A percentile compares a stretch with the other conserved stretches of the same genome.
phyloP scores from a whole-genome alignment of 2,797 vertebrate genomes.

The Sciurus vulgaris region DNA sequence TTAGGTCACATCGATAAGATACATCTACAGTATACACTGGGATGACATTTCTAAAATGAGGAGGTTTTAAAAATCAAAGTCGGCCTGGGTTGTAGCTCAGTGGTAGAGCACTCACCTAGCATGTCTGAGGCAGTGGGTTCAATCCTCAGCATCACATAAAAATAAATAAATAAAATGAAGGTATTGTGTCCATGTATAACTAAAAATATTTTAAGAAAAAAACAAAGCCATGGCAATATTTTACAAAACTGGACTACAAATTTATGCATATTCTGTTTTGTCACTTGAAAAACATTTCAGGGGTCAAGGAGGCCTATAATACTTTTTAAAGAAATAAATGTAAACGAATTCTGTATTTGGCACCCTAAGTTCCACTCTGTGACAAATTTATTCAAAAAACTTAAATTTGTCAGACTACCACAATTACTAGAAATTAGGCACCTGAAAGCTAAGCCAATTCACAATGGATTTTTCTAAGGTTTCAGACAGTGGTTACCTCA shows the following conservation, averaged over 20 bases:
- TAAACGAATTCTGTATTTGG: conserved; percentile 5
- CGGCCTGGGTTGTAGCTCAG: no score
- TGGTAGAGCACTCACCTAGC: no score
- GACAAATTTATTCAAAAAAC: neutral
- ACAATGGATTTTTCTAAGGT: neutral
- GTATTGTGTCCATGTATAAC: no score
- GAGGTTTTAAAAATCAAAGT: neutral
- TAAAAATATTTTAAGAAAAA: neutral
- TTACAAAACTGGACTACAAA: neutral
- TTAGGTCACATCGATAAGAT: no score
- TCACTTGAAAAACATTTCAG: conserved; percentile 38
- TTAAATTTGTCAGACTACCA: neutral
- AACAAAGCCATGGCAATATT: neutral
- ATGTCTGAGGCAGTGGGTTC: no score
- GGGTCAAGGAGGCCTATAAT: neutral
- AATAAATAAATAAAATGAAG: no score
- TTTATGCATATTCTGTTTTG: conserved; percentile 55
- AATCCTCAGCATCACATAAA: no score
- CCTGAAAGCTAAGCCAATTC: neutral
- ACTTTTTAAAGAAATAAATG: conserved; percentile 54
- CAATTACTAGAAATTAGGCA: neutral
- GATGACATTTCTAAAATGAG: conserved; percentile 1
- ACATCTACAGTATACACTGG: neutral
- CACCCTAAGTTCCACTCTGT: neutral
- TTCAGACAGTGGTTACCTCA: neutral